Evolutionary conservation across 2,888 invertebrate species (phyloP).

Genomic region (Leptinotarsa tumamoca): DNA sequence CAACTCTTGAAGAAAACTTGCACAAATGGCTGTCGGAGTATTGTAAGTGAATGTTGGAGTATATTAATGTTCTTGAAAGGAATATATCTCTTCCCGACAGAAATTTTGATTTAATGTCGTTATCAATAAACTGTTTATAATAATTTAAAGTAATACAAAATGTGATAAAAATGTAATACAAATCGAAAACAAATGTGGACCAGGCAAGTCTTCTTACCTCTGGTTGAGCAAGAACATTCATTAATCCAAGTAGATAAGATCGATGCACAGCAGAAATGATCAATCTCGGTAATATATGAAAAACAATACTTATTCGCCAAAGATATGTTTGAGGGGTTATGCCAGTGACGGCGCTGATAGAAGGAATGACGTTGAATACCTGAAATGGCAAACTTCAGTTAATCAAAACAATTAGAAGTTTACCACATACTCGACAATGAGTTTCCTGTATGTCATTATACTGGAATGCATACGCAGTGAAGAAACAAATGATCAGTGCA

Average conservation of each 20-base stretch:
- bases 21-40: no score
- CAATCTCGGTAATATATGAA: slow-evolving; percentile 91
- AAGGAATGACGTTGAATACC: slow-evolving; percentile 95
- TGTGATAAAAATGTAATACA: no score
- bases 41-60: no score
- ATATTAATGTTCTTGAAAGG: no score
- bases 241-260: slow-evolving; percentile 81
- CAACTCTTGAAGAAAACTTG: no score
- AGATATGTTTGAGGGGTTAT: slow-evolving; percentile 92
- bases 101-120: no score
- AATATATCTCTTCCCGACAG: no score
- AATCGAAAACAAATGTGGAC: no score
- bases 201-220: slow-evolving; percentile 62
- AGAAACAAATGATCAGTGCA: slow-evolving; percentile 87
- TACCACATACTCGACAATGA: slow-evolving; percentile 88
- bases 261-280: slow-evolving; percentile 89
- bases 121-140: no score
- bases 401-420: slow-evolving; percentile 2
- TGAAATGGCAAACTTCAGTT: slow-evolving; percentile 63
- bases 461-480: slow-evolving; percentile 91
- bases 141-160: no score
- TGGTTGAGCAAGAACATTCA: slow-evolving; percentile 69
- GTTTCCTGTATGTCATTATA: slow-evolving; percentile 95
- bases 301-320: slow-evolving; percentile 92
- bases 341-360: slow-evolving; percentile 95